Evolutionary conservation across 2,797 vertebrate species (phyloP), one percentile per base, ranked within the genome.

Genomic region (Sebastiscus tertius): DNA sequence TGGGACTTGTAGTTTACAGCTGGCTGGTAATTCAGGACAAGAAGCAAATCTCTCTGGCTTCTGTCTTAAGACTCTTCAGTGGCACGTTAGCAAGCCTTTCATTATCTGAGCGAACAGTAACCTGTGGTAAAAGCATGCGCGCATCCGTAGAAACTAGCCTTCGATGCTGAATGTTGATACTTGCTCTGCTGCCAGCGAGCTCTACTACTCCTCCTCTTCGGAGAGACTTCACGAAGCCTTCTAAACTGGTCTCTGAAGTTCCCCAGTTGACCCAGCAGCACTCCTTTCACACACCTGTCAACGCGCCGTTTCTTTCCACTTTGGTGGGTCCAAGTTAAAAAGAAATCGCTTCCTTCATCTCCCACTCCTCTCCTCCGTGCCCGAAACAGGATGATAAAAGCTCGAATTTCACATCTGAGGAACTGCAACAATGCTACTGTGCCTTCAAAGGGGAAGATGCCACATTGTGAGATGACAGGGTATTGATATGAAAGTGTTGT

Each of bases 381-480:
- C 84, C 84, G 81, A 93, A 93, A 91, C 89, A 92, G 92, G 84
- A 86, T 89, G 93, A 96, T 96, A 94, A 95, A 95, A 95, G 94
- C 86, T 8, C 13, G 87, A 91, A 87, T 94, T 94, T 94, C 92
- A 94, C 90, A 90, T 92, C 88, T 90, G 90, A 93, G 89, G 84
- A 78, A 72, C 90, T 90, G 89, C 89, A 94, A 94, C 92, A 92
- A 93, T 92, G 87, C 93, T 87, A 86, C 92, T 87, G 92, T 90
- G 89, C 90, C 93, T 95, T 95, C 94, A 96, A 95, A 95, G 90
- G 87, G 79, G 82, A 62, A 90, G 80, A 89, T 84, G 93, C 87
- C 93, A 93, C 92, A 90, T 91, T 88, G 91, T 79, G 90, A 92
- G 93, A 94, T 92, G 92, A 92, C 90, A 90, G 91, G 76, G 82